phyloP scores from a whole-genome alignment of 2,888 invertebrate genomes.

The Hypomecis atomaria region DNA sequence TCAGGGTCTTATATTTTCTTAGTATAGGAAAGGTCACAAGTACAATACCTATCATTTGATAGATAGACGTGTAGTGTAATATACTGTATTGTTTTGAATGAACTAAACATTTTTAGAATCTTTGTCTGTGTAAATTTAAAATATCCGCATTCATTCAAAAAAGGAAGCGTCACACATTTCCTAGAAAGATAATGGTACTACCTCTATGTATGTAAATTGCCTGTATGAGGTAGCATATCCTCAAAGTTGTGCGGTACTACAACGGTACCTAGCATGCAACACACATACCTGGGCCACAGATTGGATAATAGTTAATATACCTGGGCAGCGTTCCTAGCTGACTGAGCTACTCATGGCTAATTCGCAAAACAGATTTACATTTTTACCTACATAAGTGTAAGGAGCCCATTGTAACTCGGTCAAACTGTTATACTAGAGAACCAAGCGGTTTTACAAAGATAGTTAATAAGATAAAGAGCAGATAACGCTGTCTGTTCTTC shows the following conservation, averaged over 20 bases:
- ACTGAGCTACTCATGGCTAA: slow-evolving; percentile 40
- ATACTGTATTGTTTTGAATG: too few relatives aligned
- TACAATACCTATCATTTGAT: too few relatives aligned
- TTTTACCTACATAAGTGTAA: slow-evolving; percentile 48
- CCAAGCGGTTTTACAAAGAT: background rate
- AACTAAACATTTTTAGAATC: too few relatives aligned
- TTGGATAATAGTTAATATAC: too few relatives aligned
- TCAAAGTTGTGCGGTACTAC: slow-evolving; percentile 28
- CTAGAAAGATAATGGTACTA: slow-evolving; percentile 29
- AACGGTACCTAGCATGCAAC: slow-evolving; percentile 50
- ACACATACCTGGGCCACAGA: slow-evolving; percentile 16
- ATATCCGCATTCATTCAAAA: slow-evolving; percentile 7
- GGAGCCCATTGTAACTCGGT: background rate
- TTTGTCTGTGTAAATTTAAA: slow-evolving; percentile 1
- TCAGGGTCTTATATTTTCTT: too few relatives aligned
- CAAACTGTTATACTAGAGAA: background rate
- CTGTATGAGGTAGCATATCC: slow-evolving; percentile 24
- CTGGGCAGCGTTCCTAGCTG: background rate
- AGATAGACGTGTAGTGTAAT: too few relatives aligned
- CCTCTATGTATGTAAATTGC: slow-evolving; percentile 31
- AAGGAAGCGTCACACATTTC: slow-evolving; percentile 17
- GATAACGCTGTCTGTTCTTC: too few relatives aligned
- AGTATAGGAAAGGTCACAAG: too few relatives aligned
- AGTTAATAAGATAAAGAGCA: too few relatives aligned
- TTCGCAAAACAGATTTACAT: slow-evolving; percentile 61